A percentile compares a stretch with the other conserved stretches of the same genome.
Conservation (phyloP, 1,140 invertebrate species). For the Penaeus vannamei region DNA sequence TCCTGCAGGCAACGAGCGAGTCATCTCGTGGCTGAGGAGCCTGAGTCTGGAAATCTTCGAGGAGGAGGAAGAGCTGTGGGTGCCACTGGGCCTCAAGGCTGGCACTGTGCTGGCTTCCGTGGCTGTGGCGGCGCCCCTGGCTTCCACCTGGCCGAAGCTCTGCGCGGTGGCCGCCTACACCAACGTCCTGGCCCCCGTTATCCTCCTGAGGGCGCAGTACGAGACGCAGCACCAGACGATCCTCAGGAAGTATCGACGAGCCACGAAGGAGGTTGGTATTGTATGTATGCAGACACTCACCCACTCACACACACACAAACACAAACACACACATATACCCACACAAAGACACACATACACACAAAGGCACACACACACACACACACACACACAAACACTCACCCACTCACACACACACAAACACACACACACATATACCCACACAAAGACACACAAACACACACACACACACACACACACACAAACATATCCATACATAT, state of each 20-base stretch:
- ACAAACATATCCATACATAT: too few species aligned
- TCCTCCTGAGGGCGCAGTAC: slow-evolving; percentile 1
- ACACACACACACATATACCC: too few species aligned
- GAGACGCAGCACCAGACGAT: neutral
- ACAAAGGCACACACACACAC: too few species aligned
- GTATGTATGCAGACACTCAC: too few species aligned
- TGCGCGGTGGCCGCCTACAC: slow-evolving; percentile 29
- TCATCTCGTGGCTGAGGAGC: slow-evolving; percentile 41
- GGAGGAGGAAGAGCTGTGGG: slow-evolving; percentile 69
- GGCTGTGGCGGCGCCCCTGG: neutral
- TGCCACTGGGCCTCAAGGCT: slow-evolving; percentile 62
- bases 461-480: too few species aligned
- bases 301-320: too few species aligned
- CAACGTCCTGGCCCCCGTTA: neutral
- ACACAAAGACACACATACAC: too few species aligned
- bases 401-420: too few species aligned
- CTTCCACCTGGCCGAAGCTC: neutral
- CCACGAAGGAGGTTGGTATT: neutral
- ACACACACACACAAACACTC: too few species aligned
- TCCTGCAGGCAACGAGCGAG: neutral
- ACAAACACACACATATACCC: too few species aligned
- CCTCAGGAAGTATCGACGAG: neutral
- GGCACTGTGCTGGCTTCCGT: slow-evolving; percentile 39
- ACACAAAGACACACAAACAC: too few species aligned
- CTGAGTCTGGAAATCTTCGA: slow-evolving; percentile 69